Evolutionary conservation across 2,113 vertebrate genomes (phyloP).

Genomic region (Anhinga anhinga): DNA sequence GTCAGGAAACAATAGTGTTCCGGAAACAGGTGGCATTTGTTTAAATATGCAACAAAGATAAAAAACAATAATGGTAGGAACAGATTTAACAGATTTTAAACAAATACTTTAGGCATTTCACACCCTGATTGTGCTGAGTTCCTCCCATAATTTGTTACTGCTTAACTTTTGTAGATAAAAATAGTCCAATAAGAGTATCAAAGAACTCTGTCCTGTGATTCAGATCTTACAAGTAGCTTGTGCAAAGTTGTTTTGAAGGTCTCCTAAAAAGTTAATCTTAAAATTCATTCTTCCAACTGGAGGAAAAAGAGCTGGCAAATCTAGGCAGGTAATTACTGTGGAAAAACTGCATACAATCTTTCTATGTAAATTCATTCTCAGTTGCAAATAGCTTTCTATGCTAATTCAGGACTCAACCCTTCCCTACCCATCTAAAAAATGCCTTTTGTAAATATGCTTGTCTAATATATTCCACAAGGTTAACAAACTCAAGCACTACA

Average conservation of each 20-base stretch:
- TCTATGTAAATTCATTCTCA: neutral
- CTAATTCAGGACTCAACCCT: neutral
- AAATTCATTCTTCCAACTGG: neutral
- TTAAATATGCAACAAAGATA: neutral
- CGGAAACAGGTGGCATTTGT: neutral
- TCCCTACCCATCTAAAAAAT: neutral
- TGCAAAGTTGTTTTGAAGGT: neutral
- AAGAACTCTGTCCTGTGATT: neutral
- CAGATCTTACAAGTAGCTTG: neutral
- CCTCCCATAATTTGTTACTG: neutral
- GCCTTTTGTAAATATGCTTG: neutral
- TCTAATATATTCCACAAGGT: neutral
- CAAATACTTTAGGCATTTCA: neutral
- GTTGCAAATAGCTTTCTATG: neutral
- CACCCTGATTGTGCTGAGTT: neutral
- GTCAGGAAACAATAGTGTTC: neutral
- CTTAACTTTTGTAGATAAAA: constrained; percentile 17
- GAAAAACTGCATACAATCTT: neutral
- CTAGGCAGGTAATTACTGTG: neutral
- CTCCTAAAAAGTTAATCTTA: neutral
- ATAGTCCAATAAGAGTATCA: neutral
- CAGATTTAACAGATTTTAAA: constrained; percentile 6
- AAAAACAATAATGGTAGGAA: neutral
- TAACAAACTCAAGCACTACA: neutral
- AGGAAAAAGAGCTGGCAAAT: neutral